A percentile compares a stretch with the other conserved stretches of the same genome.
Conservation (phyloP, 2,888 invertebrate genomes). For the Hypomecis atomaria region DNA sequence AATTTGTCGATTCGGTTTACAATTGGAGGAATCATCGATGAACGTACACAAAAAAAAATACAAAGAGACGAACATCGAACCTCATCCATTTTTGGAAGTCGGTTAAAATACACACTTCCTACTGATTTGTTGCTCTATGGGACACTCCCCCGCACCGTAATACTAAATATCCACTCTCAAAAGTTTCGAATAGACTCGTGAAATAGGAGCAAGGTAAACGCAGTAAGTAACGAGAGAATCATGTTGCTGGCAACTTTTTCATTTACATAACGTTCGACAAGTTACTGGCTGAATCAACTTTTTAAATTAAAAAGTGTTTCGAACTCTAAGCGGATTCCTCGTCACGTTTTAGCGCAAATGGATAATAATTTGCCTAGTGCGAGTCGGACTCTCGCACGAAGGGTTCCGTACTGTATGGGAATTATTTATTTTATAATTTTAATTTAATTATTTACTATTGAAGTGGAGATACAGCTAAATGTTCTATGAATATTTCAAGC, state of each 20-base stretch:
- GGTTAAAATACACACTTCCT: neutral
- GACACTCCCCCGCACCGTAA: slow-evolving; percentile 43
- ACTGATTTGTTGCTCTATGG: slow-evolving; percentile 7
- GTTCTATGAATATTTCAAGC: too few relatives aligned
- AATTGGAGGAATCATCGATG: too few relatives aligned
- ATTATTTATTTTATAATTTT: too few relatives aligned
- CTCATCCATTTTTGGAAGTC: too few relatives aligned
- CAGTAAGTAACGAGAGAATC: slow-evolving; percentile 30
- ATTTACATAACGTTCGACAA: slow-evolving; percentile 27
- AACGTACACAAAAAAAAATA: too few relatives aligned
- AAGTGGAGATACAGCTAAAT: too few relatives aligned
- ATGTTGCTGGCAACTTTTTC: slow-evolving; percentile 31
- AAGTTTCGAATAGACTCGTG: slow-evolving; percentile 43
- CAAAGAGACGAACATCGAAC: too few relatives aligned
- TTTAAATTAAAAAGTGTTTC: slow-evolving; percentile 15
- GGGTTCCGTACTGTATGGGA: too few relatives aligned
- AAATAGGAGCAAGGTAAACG: slow-evolving; percentile 47
- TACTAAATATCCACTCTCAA: slow-evolving; percentile 55
- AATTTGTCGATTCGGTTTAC: too few relatives aligned
- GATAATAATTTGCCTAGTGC: too few relatives aligned
- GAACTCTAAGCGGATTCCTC: slow-evolving; percentile 9
- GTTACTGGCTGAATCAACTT: slow-evolving; percentile 20
- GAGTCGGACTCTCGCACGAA: too few relatives aligned
- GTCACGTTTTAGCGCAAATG: neutral
- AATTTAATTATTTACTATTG: too few relatives aligned